Evolutionary conservation across 2,888 invertebrate species (phyloP), one percentile per base, ranked within the genome.

Genomic region (Drosophila formosana): DNA sequence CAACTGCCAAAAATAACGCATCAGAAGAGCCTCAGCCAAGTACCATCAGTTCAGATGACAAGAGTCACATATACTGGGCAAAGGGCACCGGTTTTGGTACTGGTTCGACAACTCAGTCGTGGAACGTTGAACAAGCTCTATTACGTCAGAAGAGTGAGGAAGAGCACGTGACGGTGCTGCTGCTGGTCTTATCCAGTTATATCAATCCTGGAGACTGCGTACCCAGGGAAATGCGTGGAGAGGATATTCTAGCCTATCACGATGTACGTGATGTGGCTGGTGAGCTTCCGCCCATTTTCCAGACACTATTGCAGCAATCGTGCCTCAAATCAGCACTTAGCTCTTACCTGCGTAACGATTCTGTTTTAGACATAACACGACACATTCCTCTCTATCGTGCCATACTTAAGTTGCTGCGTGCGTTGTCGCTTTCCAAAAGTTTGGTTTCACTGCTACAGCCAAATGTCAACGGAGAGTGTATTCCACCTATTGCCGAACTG

Each of bases 31-130:
- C 88, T 0, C 66, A 89, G 2, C 63, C 89, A n/a, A 85, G 52
- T 58, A 55, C 71, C 23, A 52, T 73, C 69, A 94, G 94, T 75
- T 93, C 94, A 28, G 95, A 96, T 83, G 95, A 96, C 78, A 96
- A 96, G 89, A 95, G 95, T 39, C 96, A 96, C 89, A 93, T 96
- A 77, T 97, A 98, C 92, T 98, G 98, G 98, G 98, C 98, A 0
- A 98, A 98, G 92, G 98, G 98, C 46, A 98, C 98, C 3, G 98
- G 98, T 1, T 98, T 98, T 93, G 98, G 98, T 52, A 98, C 98
- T 0, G 98, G 98, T 26, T 97, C 97, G 25, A 98, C 98, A 9
- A 96, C 97, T 75, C 98, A 98, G 91, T 97, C 97, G 49, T 99
- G 98, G 98, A 98, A 98, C 92, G 97, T 98, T 39, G 98, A 98